These are phyloP conservation scores for Aquatica leii DNA, from an alignment of 2,888 invertebrate genomes.

Conservation along the genomic window DNA sequence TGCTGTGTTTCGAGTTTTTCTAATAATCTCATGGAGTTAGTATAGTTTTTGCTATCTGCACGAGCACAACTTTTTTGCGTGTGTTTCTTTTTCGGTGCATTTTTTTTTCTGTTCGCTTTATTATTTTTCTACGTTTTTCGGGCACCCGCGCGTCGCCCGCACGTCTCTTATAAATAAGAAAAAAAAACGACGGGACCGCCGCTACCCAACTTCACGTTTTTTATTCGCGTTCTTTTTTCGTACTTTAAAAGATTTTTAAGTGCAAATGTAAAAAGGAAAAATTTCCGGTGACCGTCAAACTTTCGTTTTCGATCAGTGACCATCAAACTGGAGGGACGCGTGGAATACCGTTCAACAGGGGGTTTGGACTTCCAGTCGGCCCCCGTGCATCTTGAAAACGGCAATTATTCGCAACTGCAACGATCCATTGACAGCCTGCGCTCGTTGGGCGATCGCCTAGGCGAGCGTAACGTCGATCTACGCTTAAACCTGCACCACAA, in stretches of 20 bases:
- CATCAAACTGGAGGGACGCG: constrained; percentile 56
- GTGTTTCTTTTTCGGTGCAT: constrained; percentile 38
- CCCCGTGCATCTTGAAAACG: constrained; percentile 55
- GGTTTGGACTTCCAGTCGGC: constrained; percentile 60
- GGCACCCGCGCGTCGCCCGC: constrained; percentile 18
- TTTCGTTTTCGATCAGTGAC: constrained; percentile 10
- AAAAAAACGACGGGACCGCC: too few species aligned
- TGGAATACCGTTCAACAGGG: constrained; percentile 58
- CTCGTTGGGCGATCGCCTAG: constrained; percentile 58
- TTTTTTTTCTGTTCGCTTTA: constrained; percentile 37
- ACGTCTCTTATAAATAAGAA: too few species aligned
- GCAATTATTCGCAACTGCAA: constrained; percentile 58
- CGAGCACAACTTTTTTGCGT: constrained; percentile 53
- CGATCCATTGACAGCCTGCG: constrained; percentile 59
- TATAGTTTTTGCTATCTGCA: constrained; percentile 59
- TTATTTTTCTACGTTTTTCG: constrained; percentile 28
- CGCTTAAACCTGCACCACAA: constrained; percentile 55
- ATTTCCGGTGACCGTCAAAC: constrained; percentile 24
- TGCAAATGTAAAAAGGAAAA: constrained; percentile 23
- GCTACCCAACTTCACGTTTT: too few species aligned
- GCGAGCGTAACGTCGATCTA: constrained; percentile 59
- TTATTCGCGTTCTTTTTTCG: not conserved
- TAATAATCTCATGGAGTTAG: constrained; percentile 59
- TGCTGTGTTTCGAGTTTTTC: constrained; percentile 59
- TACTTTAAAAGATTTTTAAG: constrained; percentile 7